Evolutionary conservation across 2,113 vertebrate species (phyloP).

Genomic region (Ictalurus furcatus): DNA sequence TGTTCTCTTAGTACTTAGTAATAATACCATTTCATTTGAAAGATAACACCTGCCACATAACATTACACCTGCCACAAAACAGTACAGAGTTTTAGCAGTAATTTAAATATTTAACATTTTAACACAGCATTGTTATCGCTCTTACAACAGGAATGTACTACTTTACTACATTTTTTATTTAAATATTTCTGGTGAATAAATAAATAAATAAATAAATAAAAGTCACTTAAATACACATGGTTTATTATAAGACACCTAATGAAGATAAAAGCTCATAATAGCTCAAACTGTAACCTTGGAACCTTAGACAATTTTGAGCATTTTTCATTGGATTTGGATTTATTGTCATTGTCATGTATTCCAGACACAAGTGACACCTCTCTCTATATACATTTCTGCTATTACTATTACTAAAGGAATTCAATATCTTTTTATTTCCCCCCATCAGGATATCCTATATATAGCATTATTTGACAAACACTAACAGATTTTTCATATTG

Average conservation of each 20-base stretch:
- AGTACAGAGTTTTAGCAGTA: background rate
- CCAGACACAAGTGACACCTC: background rate
- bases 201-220: no score
- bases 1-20: background rate
- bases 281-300: background rate
- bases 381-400: background rate
- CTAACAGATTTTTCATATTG: background rate
- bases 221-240: background rate
- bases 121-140: background rate
- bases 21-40: background rate
- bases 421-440: background rate
- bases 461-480: background rate
- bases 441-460: background rate
- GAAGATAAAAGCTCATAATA: background rate
- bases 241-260: background rate
- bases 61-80: background rate
- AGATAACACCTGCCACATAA: background rate
- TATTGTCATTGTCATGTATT: background rate
- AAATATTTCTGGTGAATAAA: background rate
- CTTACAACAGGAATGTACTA: background rate
- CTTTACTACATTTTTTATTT: background rate
- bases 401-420: background rate
- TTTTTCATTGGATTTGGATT: background rate
- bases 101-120: background rate
- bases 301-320: background rate